These are phyloP conservation scores for Chaetorhynchus papuensis DNA, from an alignment of 2,113 vertebrate species.

Conservation along the genomic window DNA sequence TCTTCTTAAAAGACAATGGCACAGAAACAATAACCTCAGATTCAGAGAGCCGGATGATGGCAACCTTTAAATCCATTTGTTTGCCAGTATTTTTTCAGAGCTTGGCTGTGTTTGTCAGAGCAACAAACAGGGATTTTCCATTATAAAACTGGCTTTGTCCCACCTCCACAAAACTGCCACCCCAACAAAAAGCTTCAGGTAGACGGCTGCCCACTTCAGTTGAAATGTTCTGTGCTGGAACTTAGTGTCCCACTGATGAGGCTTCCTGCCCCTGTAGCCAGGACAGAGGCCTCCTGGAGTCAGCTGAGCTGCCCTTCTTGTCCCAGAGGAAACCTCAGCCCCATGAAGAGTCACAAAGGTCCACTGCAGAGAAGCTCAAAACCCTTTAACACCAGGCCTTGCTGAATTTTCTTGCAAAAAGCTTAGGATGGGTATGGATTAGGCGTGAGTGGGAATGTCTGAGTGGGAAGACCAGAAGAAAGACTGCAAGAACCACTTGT, in stretches of 20 bases:
- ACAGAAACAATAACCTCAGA: not conserved
- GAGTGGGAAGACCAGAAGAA: not conserved
- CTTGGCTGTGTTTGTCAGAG: not conserved
- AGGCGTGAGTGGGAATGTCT: not conserved
- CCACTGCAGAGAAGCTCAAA: not conserved
- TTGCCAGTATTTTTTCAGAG: not conserved
- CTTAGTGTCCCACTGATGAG: not conserved
- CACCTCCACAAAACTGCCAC: not conserved
- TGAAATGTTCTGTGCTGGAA: not conserved
- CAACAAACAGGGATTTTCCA: not conserved
- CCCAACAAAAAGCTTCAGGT: not conserved
- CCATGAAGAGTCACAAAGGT: not conserved
- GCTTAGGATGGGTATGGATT: not conserved
- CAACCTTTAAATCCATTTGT: constrained; percentile 20
- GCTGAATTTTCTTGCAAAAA: not conserved
- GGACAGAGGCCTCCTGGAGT: not conserved
- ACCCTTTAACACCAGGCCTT: not conserved
- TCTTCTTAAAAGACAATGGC: constrained; percentile 39
- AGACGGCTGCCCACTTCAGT: rapidly evolving
- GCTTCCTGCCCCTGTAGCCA: not conserved
- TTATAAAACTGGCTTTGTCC: not conserved
- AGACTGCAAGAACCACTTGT: rapidly evolving
- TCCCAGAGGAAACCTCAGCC: not conserved
- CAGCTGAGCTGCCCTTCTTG: not conserved
- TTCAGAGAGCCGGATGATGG: constrained; percentile 32